Base-by-base conservation (phyloP, 2,797 vertebrate species). In the Periophthalmus magnuspinnatus region DNA sequence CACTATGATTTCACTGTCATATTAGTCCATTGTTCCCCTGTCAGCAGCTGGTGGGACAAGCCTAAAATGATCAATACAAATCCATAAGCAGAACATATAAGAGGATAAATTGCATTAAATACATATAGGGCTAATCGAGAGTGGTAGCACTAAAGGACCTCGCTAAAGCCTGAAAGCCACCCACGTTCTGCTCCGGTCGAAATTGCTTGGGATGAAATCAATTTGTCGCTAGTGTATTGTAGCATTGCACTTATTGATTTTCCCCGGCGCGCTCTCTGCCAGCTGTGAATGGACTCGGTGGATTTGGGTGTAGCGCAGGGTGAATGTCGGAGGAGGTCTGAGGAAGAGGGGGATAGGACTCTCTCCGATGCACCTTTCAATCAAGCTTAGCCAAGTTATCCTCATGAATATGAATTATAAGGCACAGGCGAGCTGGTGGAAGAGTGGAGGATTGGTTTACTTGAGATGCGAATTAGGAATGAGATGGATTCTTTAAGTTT, bases 231-330 rank as follows among this genome's bases (percentile, higher is more conserved):
- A 89, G 86, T 89, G 86, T 93, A 91, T 93, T 92, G 90, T 89
- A 84, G 91, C 90, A 87, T 89, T 91, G 89, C 85, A 81, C 77
- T 85, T 91, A 93, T 92, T 92, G 93, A 93, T 93, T 93, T 92
- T 87, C 72, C 45, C 45, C 54, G 47, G 79, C 74, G 79, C 81
- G 72, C 82, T 81, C 74, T 69, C 75, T 64, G 72, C 32, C 38
- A 75, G 76, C 79, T 82, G 87, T 80, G 81, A 89, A 85, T 86
- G 85, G 83, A 86, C 89, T 85, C 79, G 81, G 65, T 76, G 80
- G 84, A 85, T 86, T 88, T 84, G 65, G 80, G 72, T 69, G 71
- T 79, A 78, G 78, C 75, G 67, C 76, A 77, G 82, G 75, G 83
- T 72, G 33, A 60, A 75, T 82, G 74, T 41, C 72, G 80, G 80